Percentiles rank a stretch among this genome's conserved stretches.
phyloP scores from a whole-genome alignment of 2,113 vertebrate genomes.

The Cottus gobio region DNA sequence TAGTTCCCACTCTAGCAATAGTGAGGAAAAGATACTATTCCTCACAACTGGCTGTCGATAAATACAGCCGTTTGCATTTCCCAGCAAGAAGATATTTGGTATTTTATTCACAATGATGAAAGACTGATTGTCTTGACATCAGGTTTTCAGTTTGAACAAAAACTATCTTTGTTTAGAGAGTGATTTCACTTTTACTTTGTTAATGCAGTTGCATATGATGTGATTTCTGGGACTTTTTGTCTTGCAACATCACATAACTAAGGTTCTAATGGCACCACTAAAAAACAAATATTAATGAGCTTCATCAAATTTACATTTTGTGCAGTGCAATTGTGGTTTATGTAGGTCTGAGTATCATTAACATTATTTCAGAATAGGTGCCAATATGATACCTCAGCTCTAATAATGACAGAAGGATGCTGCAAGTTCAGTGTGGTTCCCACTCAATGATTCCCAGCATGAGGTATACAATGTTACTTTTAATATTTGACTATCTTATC shows the following conservation, averaged over 20 bases:
- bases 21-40: conserved; percentile 29
- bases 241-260: background rate
- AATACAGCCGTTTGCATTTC: conserved; percentile 6
- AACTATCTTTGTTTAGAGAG: background rate
- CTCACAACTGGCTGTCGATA: conserved; percentile 16
- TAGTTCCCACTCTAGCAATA: conserved; percentile 74
- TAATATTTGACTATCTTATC: background rate
- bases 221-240: too few relatives aligned
- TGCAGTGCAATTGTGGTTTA: background rate
- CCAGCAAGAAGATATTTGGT: conserved; percentile 8
- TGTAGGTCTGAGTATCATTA: background rate
- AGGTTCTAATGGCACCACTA: background rate
- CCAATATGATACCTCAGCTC: background rate
- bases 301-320: background rate
- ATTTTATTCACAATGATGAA: background rate
- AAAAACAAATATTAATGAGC: background rate
- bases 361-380: background rate
- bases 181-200: background rate
- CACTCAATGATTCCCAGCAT: background rate
- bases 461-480: background rate
- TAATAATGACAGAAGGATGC: background rate
- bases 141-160: background rate
- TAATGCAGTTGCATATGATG: background rate
- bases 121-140: background rate
- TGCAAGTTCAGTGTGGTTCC: background rate